Conservation (phyloP, 64 coral and sea anemone species). For the Dendronephthya gigantea region DNA sequence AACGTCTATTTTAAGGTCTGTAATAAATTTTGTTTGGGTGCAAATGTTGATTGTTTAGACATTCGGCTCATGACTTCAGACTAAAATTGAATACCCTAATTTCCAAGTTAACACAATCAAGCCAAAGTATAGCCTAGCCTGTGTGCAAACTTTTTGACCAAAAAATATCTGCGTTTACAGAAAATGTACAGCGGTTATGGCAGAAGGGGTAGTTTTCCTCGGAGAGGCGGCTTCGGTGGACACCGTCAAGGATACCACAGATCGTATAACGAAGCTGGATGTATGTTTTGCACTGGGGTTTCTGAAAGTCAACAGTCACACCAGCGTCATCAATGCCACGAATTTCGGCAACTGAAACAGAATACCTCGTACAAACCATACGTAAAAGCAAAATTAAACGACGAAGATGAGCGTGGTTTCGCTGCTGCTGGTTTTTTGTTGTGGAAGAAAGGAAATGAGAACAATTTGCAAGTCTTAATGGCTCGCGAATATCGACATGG, state of each 20-base stretch:
- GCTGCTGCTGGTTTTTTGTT: background rate
- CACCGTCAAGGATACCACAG: background rate
- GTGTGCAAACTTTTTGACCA: too few species aligned
- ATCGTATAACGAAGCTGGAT: background rate
- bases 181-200: background rate
- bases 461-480: background rate
- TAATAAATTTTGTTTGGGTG: too few species aligned
- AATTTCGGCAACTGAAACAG: background rate
- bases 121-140: too few species aligned
- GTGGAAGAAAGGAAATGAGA: background rate
- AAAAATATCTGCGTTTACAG: background rate
- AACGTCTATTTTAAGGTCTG: too few species aligned
- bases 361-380: background rate
- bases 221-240: background rate
- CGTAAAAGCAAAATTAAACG: background rate
- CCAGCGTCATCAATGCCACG: background rate
- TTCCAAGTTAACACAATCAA: too few species aligned
- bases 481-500: background rate
- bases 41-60: too few species aligned
- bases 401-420: background rate
- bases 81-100: background rate
- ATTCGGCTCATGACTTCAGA: background rate
- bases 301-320: slow-evolving; percentile 3
- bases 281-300: slow-evolving; percentile 5
- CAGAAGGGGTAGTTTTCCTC: background rate